Base-by-base conservation (phyloP, 2,888 invertebrate genomes). In the Drosophila pseudotalamancana region DNA sequence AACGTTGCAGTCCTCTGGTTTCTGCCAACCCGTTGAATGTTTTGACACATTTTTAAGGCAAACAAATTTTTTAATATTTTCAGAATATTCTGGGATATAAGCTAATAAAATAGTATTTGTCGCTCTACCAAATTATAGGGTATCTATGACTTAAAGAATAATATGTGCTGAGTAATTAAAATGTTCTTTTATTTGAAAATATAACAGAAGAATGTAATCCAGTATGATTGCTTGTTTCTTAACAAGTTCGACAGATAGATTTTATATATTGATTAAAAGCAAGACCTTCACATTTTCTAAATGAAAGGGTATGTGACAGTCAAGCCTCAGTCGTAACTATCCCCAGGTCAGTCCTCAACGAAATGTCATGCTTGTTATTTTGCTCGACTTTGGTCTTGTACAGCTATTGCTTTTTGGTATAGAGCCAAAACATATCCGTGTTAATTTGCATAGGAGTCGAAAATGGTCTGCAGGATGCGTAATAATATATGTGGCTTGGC, bases 381-480 rank as follows among this genome's bases (percentile, higher is more conserved):
- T 23, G 25, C 31, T 56, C 9, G 25, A 40, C 9, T 34, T 35
- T 27, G 60, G 42, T 12, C 34, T 12, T 35, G 39, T 49, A 14
- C 18, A 8, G 25, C n/a, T 60, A 46, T 61, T 46, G 61, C 18
- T 35, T 23, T 29, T 14, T 29, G 31, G 23, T 35, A n/a, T 25
- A 9, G 6, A 18, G 35, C 46, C 27, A 29, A 27, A 32, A 57
- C 40, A 39, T 49, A 49, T 40, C 32, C 49, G 37, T 54, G 40
- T 62, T 76, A 67, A 77, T 80, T 75, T 75, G 80, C 80, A 75
- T 80, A 59, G 43, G 34, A 72, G 49, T 55, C 34, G 39, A 45
- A 61, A 79, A 35, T 60, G 42, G 31, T 34, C 37, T 14, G 16
- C 12, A 39, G 56, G 48, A 49, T 49, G 6, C 35, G 6, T 16